phyloP scores from a whole-genome alignment of 1,140 invertebrate species.

The Anadara kagoshimensis region DNA sequence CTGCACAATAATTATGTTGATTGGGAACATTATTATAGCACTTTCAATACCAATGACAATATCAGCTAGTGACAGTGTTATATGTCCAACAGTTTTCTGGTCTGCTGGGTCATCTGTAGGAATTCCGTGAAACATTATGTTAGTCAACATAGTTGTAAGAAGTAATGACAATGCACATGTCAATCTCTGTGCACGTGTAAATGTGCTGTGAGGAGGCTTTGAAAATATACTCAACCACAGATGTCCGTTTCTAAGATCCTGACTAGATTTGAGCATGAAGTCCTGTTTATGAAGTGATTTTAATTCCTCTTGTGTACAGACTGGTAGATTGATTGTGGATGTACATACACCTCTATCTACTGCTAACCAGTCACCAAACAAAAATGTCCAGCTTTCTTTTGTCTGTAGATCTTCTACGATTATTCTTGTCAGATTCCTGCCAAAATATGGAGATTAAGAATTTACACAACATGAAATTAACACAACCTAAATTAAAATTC shows the following conservation, averaged over 20 bases:
- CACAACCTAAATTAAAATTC: too few species aligned
- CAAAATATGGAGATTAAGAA: neutral
- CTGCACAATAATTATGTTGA: conserved; percentile 58
- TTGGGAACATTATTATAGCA: conserved; percentile 59
- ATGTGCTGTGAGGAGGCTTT: conserved; percentile 56
- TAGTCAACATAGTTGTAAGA: conserved; percentile 61
- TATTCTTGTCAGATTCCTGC: conserved; percentile 59
- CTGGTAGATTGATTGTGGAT: conserved; percentile 31
- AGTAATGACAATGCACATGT: conserved; percentile 64
- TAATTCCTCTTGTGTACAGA: conserved; percentile 52
- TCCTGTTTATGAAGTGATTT: conserved; percentile 36
- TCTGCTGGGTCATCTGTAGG: conserved; percentile 52
- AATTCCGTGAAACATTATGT: conserved; percentile 67
- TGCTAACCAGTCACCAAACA: conserved; percentile 59
- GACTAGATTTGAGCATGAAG: conserved; percentile 45
- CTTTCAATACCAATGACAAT: conserved; percentile 58
- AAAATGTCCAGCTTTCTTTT: conserved; percentile 50
- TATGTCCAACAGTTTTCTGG: conserved; percentile 29
- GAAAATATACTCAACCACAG: conserved; percentile 65
- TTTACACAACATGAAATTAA: too few species aligned
- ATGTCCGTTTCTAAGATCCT: conserved; percentile 62
- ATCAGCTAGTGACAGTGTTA: conserved; percentile 41
- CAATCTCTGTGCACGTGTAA: conserved; percentile 64
- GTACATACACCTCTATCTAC: conserved; percentile 38
- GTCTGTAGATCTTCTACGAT: conserved; percentile 51